These are phyloP conservation scores for Odiellus spinosus DNA, from an alignment of 2,888 invertebrate genomes.

Conservation along the genomic window DNA sequence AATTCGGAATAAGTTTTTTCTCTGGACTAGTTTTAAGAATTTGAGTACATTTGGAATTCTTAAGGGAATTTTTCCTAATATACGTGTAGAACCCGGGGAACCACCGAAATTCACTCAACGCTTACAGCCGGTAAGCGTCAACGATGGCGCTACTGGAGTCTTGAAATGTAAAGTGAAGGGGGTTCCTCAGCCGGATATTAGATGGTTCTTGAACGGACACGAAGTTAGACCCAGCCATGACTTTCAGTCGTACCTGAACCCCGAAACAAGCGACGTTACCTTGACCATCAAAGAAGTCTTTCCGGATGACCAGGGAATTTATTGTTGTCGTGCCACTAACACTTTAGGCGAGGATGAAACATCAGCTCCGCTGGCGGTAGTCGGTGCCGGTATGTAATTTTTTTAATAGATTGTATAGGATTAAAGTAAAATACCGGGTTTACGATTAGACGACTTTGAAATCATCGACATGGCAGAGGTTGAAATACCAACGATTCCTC, in stretches of 20 bases:
- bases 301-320: slow-evolving; percentile 26
- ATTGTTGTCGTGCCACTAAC: slow-evolving; percentile 23
- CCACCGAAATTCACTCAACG: slow-evolving; percentile 34
- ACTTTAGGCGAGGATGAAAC: slow-evolving; percentile 19
- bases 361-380: slow-evolving; percentile 18
- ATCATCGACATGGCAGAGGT: slow-evolving; percentile 17
- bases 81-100: slow-evolving; percentile 40
- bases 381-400: slow-evolving; percentile 10
- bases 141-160: slow-evolving; percentile 41
- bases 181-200: slow-evolving; percentile 27
- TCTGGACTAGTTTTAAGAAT: neutral
- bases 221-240: slow-evolving; percentile 21
- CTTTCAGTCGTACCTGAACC: slow-evolving; percentile 12
- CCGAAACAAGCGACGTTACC: slow-evolving; percentile 13
- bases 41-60: neutral
- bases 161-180: slow-evolving; percentile 52
- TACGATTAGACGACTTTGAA: slow-evolving; percentile 14
- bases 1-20: too few species aligned
- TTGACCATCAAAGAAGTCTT: slow-evolving; percentile 24
- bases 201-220: slow-evolving; percentile 26
- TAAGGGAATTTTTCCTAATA: neutral
- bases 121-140: slow-evolving; percentile 44
- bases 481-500: slow-evolving; percentile 8
- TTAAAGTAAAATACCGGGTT: neutral
- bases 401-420: neutral